These are phyloP conservation scores for Colinus virginianus DNA, from an alignment of 2,113 vertebrate genomes.

Conservation along the genomic window DNA sequence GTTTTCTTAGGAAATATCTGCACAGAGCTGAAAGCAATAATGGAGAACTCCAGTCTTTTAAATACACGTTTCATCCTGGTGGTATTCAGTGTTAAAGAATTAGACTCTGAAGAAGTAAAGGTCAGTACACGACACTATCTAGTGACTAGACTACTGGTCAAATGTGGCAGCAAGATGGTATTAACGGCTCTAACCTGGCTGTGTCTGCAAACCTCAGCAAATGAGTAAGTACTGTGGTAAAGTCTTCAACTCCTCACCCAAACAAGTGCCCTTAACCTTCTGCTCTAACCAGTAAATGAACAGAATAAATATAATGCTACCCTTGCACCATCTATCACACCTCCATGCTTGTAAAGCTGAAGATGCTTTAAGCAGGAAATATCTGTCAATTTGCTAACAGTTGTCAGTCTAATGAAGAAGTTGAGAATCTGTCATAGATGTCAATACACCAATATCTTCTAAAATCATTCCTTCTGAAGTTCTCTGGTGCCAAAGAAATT, in stretches of 20 bases:
- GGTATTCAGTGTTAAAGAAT: not conserved
- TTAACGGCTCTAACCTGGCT: not conserved
- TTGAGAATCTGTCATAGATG: not conserved
- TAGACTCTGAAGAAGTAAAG: not conserved
- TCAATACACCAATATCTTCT: not conserved
- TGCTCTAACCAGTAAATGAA: not conserved
- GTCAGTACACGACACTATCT: not conserved
- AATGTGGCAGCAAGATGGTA: not conserved
- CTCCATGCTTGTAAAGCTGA: not conserved
- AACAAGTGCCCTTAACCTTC: not conserved
- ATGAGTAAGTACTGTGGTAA: not conserved
- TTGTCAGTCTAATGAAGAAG: not conserved
- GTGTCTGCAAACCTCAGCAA: not conserved
- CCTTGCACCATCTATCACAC: not conserved
- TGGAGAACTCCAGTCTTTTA: not conserved
- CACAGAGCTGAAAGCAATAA: not conserved
- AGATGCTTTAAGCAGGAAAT: not conserved
- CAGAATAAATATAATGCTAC: not conserved
- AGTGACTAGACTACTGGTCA: not conserved
- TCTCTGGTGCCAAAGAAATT: not conserved
- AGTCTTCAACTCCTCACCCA: not conserved
- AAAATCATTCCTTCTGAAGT: not conserved
- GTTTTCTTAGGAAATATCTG: not conserved
- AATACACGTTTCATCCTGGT: not conserved
- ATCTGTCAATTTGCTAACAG: not conserved